Evolutionary conservation across 2,113 vertebrate species (phyloP).

Genomic region (Dendrocopos noguchii): DNA sequence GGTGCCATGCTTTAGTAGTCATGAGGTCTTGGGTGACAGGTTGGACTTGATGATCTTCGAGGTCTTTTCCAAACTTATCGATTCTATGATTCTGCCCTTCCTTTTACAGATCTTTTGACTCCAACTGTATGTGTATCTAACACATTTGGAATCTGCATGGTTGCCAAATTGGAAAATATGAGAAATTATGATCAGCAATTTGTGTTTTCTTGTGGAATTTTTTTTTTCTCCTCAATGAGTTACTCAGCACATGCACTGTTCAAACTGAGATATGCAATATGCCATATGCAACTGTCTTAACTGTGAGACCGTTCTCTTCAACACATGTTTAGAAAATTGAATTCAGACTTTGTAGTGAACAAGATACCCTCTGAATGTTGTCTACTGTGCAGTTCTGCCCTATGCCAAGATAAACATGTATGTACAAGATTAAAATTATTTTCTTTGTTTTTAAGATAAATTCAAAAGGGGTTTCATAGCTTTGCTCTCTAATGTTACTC

Average conservation of each 20-base stretch:
- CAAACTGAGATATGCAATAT: not conserved
- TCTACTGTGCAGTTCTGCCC: not conserved
- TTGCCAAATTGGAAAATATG: not conserved
- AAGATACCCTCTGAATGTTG: not conserved
- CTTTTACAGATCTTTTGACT: not conserved
- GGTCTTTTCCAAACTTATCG: no score
- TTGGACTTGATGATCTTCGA: no score
- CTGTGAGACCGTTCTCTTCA: not conserved
- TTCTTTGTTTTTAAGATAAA: not conserved
- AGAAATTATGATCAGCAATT: not conserved
- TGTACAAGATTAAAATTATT: not conserved
- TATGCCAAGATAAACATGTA: not conserved
- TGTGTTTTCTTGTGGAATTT: not conserved
- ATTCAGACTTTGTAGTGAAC: not conserved
- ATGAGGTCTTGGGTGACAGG: no score
- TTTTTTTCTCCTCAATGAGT: not conserved
- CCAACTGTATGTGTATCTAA: not conserved
- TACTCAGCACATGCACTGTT: not conserved
- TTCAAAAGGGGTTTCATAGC: not conserved
- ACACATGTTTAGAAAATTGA: not conserved
- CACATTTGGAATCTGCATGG: not conserved
- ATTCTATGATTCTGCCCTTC: not conserved
- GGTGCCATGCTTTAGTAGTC: no score
- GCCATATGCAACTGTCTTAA: not conserved
- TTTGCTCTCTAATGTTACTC: not conserved